Conservation (phyloP, 1,140 invertebrate species). For the Drosophila kurseongensis region DNA sequence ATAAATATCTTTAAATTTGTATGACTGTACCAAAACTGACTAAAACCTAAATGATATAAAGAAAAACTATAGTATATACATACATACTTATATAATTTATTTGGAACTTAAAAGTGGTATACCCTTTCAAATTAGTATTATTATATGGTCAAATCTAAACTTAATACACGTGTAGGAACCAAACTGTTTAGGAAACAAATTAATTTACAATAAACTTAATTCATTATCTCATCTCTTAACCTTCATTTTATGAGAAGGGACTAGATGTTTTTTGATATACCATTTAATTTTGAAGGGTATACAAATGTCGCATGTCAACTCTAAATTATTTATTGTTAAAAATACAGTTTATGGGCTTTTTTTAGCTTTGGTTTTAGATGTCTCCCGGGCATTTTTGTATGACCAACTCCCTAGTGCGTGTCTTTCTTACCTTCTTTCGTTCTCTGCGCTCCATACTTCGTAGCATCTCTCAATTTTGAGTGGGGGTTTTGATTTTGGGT, state of each 20-base stretch:
- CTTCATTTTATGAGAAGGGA: too few species aligned
- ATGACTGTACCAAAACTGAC: too few species aligned
- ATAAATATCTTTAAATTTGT: too few species aligned
- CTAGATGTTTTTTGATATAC: too few species aligned
- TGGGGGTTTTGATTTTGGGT: conserved; percentile 30
- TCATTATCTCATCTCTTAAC: too few species aligned
- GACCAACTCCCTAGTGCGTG: conserved; percentile 35
- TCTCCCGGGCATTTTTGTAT: conserved; percentile 21
- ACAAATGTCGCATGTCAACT: background rate
- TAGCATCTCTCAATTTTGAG: conserved; percentile 11
- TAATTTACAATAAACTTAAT: too few species aligned
- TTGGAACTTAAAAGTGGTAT: background rate
- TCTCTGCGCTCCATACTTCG: conserved; percentile 10
- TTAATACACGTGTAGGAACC: too few species aligned
- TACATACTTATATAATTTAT: too few species aligned
- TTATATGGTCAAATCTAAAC: background rate
- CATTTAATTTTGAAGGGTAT: conserved; percentile 4
- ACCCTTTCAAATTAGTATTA: background rate
- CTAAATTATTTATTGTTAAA: conserved; percentile 3
- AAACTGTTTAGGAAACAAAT: too few species aligned
- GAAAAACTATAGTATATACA: too few species aligned
- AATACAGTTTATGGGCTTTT: background rate
- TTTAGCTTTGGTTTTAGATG: conserved; percentile 36
- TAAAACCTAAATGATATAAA: too few species aligned
- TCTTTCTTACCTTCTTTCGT: conserved; percentile 7